Percentiles rank a stretch among this genome's conserved stretches.
phyloP scores from a whole-genome alignment of 2,888 invertebrate genomes.

The Pyrochroa serraticornis region DNA sequence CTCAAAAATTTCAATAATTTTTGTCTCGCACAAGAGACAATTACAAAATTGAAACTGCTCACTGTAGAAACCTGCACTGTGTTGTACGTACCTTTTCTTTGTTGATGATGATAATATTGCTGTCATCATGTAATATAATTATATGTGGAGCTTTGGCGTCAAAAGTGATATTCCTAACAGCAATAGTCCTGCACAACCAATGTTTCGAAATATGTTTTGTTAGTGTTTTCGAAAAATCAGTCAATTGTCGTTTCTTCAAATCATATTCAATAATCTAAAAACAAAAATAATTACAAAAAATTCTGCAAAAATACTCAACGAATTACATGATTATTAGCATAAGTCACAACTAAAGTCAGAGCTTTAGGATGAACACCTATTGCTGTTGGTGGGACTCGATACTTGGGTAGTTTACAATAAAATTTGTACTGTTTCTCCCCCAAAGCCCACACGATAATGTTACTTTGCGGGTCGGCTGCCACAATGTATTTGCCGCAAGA shows the following conservation, averaged over 20 bases:
- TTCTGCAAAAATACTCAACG: slow-evolving; percentile 1
- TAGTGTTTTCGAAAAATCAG: slow-evolving; percentile 66
- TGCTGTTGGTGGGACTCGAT: slow-evolving; percentile 73
- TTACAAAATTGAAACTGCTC: background rate
- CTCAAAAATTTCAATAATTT: too few species aligned
- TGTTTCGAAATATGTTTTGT: slow-evolving; percentile 62
- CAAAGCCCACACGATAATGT: slow-evolving; percentile 69
- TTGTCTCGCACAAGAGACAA: too few species aligned
- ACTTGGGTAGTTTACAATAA: slow-evolving; percentile 71
- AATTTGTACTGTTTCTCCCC: slow-evolving; percentile 56
- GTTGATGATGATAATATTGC: slow-evolving; percentile 67
- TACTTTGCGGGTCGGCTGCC: slow-evolving; percentile 69
- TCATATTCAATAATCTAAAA: slow-evolving; percentile 77
- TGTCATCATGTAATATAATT: slow-evolving; percentile 76
- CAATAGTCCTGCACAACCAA: slow-evolving; percentile 65
- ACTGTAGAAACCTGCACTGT: too few species aligned
- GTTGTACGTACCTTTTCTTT: slow-evolving; percentile 59
- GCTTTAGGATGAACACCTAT: slow-evolving; percentile 68
- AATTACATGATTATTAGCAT: slow-evolving; percentile 79
- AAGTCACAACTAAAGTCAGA: slow-evolving; percentile 71
- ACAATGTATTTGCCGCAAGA: slow-evolving; percentile 67
- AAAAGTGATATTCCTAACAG: slow-evolving; percentile 67
- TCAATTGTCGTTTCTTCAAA: slow-evolving; percentile 67
- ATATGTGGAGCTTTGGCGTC: slow-evolving; percentile 69
- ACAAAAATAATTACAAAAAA: slow-evolving; percentile 9